Evolutionary conservation across 1,140 invertebrate species (phyloP).

Genomic region (Hycleus cichorii): DNA sequence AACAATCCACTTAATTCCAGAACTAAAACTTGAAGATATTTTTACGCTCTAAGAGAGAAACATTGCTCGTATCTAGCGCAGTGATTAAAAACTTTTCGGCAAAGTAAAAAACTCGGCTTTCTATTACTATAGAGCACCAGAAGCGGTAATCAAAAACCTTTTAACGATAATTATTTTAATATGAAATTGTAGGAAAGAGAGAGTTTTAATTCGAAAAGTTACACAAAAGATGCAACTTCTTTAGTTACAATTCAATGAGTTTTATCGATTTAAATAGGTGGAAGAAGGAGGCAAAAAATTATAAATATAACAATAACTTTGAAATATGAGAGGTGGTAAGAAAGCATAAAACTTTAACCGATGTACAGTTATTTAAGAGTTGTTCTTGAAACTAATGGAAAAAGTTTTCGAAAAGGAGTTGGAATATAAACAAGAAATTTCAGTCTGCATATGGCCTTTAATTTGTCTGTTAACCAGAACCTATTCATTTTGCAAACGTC

Average conservation of each 20-base stretch:
- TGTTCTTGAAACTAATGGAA: conserved; percentile 15
- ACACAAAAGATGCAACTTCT: conserved; percentile 2
- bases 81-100: too few species aligned
- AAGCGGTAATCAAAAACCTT: conserved; percentile 21
- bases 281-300: too few species aligned
- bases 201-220: conserved; percentile 17
- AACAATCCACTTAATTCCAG: too few species aligned
- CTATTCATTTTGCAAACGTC: background rate
- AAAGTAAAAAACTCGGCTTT: too few species aligned
- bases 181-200: conserved; percentile 5
- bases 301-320: conserved; percentile 2
- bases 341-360: conserved; percentile 3
- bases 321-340: conserved; percentile 10
- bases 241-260: background rate
- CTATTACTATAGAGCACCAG: too few species aligned
- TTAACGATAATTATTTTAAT: conserved; percentile 25
- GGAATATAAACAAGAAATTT: conserved; percentile 8
- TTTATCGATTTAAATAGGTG: conserved; percentile 3
- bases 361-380: conserved; percentile 14
- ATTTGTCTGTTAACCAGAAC: too few species aligned
- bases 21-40: too few species aligned
- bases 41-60: too few species aligned
- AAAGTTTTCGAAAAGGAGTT: conserved; percentile 2
- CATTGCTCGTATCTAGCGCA: too few species aligned
- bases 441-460: conserved; percentile 11